These are phyloP conservation scores for Saturnia japonica DNA, from an alignment of 2,888 invertebrate genomes.

Conservation along the genomic window DNA sequence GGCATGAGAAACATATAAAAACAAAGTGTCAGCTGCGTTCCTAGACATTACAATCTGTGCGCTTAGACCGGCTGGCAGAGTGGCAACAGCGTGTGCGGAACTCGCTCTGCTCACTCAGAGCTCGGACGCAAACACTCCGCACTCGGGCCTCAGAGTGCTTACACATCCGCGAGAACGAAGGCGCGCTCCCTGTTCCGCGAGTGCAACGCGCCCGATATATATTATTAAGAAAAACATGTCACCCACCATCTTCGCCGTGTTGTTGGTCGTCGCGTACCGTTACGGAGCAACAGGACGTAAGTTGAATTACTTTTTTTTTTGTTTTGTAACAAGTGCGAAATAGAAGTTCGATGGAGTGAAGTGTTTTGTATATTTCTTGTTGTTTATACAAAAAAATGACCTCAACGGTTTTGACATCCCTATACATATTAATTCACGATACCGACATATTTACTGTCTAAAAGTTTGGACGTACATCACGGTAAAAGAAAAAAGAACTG, in stretches of 20 bases:
- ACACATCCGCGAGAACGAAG: not conserved
- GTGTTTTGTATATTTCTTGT: not conserved
- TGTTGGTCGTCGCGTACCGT: not conserved
- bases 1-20: not conserved
- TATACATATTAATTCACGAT: too few species aligned
- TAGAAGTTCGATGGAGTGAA: not conserved
- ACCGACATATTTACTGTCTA: too few species aligned
- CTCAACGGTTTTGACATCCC: too few species aligned
- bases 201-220: not conserved
- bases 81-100: not conserved
- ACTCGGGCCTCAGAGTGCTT: not conserved
- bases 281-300: conserved; percentile 24
- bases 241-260: not conserved
- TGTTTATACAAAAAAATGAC: too few species aligned
- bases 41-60: not conserved
- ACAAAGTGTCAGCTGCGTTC: not conserved
- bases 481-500: too few species aligned
- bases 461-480: too few species aligned
- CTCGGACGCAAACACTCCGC: too few species aligned
- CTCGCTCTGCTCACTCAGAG: not conserved
- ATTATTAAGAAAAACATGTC: not conserved
- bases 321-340: not conserved
- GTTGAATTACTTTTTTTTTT: not conserved
- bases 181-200: not conserved
- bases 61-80: not conserved